These are phyloP conservation scores for Clepsis dumicolana DNA, from an alignment of 2,888 invertebrate genomes.

Conservation along the genomic window DNA sequence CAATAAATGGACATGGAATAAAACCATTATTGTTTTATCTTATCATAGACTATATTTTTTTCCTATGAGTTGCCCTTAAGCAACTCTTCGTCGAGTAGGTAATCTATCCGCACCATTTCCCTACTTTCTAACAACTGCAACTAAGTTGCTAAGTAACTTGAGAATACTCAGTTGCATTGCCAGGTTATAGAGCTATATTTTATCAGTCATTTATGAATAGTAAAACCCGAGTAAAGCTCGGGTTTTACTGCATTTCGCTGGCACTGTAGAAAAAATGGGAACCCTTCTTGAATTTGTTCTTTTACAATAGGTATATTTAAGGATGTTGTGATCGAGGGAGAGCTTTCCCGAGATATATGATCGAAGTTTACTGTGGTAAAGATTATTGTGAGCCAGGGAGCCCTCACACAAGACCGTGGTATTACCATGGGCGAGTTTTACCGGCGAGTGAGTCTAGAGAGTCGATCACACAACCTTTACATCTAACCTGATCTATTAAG, in stretches of 20 bases:
- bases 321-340: too few relatives aligned
- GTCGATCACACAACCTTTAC: too few relatives aligned
- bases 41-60: neutral
- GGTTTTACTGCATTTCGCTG: neutral
- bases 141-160: neutral
- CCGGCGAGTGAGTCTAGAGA: too few relatives aligned
- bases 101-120: neutral
- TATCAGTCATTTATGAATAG: neutral
- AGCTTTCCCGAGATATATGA: too few relatives aligned
- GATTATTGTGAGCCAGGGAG: too few relatives aligned
- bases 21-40: too few relatives aligned
- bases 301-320: neutral
- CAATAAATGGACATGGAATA: too few relatives aligned
- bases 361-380: too few relatives aligned
- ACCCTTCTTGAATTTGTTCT: neutral
- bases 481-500: too few relatives aligned
- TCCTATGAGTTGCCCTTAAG: neutral
- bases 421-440: too few relatives aligned
- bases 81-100: neutral
- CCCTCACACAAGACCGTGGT: too few relatives aligned
- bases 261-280: neutral
- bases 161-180: slow-evolving; percentile 1
- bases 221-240: neutral
- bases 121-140: slow-evolving; percentile 18
- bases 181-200: neutral